Percentiles rank a stretch among this genome's conserved stretches.
phyloP scores from a whole-genome alignment of 2,888 invertebrate genomes.

The Ormia ochracea region DNA sequence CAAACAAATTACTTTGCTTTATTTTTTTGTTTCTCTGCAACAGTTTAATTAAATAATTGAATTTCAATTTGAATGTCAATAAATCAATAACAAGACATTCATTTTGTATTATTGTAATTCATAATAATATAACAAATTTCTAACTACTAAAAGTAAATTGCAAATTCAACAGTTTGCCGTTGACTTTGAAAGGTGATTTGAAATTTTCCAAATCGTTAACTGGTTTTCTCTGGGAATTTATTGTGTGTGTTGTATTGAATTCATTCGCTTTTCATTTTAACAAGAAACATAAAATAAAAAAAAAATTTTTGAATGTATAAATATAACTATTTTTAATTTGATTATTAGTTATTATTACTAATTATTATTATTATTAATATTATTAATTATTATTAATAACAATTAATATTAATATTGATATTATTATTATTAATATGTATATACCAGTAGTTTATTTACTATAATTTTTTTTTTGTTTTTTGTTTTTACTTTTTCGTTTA shows the following conservation, averaged over 20 bases:
- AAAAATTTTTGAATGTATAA: conserved; percentile 6
- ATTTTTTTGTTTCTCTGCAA: not conserved
- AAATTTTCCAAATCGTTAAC: conserved; percentile 38
- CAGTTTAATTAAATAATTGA: conserved; percentile 34
- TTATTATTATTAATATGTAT: no score
- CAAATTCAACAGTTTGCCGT: conserved; percentile 14
- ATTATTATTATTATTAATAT: no score
- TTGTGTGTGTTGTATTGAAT: not conserved
- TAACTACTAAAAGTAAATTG: conserved; percentile 41
- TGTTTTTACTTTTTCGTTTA: conserved; percentile 13
- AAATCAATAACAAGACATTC: conserved; percentile 46
- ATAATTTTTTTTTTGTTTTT: conserved; percentile 40
- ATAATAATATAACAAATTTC: conserved; percentile 49
- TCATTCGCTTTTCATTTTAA: not conserved
- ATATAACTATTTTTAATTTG: conserved; percentile 30
- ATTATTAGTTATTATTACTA: conserved; percentile 63
- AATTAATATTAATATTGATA: no score
- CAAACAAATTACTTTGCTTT: not conserved
- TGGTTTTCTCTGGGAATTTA: conserved; percentile 32
- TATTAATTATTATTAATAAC: no score
- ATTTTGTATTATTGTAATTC: not conserved
- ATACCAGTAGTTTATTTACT: no score
- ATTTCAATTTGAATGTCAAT: conserved; percentile 27
- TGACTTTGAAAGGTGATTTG: conserved; percentile 16
- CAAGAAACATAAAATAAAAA: conserved; percentile 21